phyloP scores from a whole-genome alignment of 2,113 vertebrate species.

The Ailuropoda melanoleuca region DNA sequence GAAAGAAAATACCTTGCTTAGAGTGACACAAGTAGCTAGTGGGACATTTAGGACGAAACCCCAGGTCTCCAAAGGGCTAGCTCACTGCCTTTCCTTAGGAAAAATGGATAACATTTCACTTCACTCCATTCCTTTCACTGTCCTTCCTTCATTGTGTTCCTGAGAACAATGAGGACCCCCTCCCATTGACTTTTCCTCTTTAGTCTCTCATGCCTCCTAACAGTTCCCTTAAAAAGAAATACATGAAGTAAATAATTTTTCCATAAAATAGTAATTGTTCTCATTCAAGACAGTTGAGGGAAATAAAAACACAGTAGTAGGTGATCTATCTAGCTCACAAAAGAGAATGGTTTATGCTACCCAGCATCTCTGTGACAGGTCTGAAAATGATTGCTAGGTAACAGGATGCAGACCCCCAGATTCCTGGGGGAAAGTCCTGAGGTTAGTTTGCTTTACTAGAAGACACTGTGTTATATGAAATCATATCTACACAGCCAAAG shows the following conservation, averaged over 20 bases:
- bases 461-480: slow-evolving; percentile 41
- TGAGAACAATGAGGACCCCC: neutral
- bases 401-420: neutral
- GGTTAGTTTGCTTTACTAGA: slow-evolving; percentile 39
- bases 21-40: neutral
- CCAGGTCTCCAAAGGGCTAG: neutral
- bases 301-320: neutral
- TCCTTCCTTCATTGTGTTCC: neutral
- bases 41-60: neutral
- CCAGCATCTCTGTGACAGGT: neutral
- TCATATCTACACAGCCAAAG: slow-evolving; percentile 40
- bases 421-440: neutral
- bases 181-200: neutral
- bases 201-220: neutral
- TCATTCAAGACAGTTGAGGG: neutral
- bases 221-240: slow-evolving; percentile 2
- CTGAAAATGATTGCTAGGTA: slow-evolving; percentile 7
- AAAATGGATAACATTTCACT: neutral
- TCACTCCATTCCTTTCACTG: neutral
- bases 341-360: slow-evolving; percentile 15
- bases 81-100: neutral
- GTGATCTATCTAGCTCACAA: neutral
- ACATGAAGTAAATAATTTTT: neutral
- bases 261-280: neutral
- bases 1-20: neutral